Base-by-base conservation (phyloP, 2,888 invertebrate genomes). In the Noctuana brunneofusca region DNA sequence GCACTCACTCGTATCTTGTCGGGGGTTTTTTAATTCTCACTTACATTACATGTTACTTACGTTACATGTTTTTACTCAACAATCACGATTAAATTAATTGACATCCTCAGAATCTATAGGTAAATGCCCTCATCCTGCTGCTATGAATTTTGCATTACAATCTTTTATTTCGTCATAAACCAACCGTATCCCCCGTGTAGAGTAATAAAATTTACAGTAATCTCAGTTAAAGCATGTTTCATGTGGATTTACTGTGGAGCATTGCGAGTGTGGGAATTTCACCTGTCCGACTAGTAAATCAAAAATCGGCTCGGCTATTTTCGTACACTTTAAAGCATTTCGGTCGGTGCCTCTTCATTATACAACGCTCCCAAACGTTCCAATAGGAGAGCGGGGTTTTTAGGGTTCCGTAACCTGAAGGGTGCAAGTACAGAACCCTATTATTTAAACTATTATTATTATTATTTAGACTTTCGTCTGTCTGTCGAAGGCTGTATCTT, bases 271-370 rank as follows among this genome's bases (percentile, higher is more conserved):
- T 38, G 48, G 18, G 48, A 60, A 38, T 60, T 38, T 60, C 60
- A 54, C 54, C 60, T 62, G 48, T 62, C 46, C 48, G 48, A 55
- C 27, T 48, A 62, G 54, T 55, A 54, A 54, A 62, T 62, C 54
- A 62, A 55, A 62, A 62, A 62, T 62, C 24, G 48, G 38, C 48
- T 38, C 18, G 24, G 60, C 11, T 62, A 54, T 62, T 62, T 62
- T 55, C 18, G 60, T 62, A 62, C 54, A 12, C 48, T 54, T 48
- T 24, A 60, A 62, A 62, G 48, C 54, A 22, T 60, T 30, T 55
- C 54, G 48, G 60, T 55, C 35, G 54, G 48, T 49, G 54, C 54
- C 54, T 54, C 54, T 55, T 49, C 48, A 55, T 62, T 62, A 48
- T 62, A 55, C 48, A 49, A 18, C 43, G 60, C 35, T 48, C 48